Evolutionary conservation across 2,113 vertebrate genomes (phyloP).

Genomic region (Potamarius usumacintae): DNA sequence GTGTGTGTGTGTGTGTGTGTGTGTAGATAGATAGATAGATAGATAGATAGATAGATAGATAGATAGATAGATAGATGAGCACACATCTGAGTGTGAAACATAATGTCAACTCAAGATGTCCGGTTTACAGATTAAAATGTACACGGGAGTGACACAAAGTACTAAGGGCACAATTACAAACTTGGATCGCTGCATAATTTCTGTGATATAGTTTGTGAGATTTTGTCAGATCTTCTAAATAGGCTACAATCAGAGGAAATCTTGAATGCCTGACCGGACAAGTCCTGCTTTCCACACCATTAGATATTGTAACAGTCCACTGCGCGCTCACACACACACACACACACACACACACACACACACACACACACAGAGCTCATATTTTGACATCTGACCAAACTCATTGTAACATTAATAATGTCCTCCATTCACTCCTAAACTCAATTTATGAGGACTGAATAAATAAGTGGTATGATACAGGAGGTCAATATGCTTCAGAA

Average conservation of each 20-base stretch:
- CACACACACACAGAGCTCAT: constrained; percentile 51
- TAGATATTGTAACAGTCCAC: constrained; percentile 62
- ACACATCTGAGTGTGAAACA: background rate
- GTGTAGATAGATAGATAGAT: too few relatives aligned
- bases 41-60: too few relatives aligned
- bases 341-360: constrained; percentile 45
- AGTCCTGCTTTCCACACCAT: constrained; percentile 58
- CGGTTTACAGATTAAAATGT: constrained; percentile 16
- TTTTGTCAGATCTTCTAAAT: background rate
- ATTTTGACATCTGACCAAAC: constrained; percentile 67
- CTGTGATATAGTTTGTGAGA: background rate
- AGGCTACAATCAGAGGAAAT: constrained; percentile 8
- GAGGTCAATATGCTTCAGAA: background rate
- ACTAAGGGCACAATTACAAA: constrained; percentile 59
- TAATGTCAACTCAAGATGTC: background rate
- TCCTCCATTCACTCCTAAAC: constrained; percentile 53
- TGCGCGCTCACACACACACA: constrained; percentile 48
- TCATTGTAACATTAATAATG: constrained; percentile 59
- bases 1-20: too few relatives aligned
- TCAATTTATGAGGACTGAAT: constrained; percentile 48
- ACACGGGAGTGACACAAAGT: constrained; percentile 27
- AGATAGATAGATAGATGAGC: too few relatives aligned
- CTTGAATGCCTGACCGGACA: constrained; percentile 24
- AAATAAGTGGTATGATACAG: background rate
- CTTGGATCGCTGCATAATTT: constrained; percentile 62